phyloP scores from a whole-genome alignment of 2,113 vertebrate genomes.

The Pygoscelis adeliae region DNA sequence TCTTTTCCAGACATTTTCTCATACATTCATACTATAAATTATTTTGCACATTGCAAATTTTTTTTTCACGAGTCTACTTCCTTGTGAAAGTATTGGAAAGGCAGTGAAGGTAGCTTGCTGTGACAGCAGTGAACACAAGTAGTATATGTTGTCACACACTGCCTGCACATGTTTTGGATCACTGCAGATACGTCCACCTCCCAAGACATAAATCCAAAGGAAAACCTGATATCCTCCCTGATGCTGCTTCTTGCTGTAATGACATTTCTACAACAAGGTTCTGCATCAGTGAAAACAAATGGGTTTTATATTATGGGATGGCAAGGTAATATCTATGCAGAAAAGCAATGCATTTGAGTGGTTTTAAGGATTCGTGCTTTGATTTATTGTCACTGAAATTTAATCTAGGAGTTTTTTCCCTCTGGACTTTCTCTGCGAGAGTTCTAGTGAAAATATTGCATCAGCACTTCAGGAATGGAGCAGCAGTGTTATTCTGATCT shows the following conservation, averaged over 20 bases:
- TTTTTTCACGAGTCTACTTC: not conserved
- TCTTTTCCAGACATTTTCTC: not conserved
- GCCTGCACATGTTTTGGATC: rapidly evolving
- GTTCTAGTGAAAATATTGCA: conserved; percentile 46
- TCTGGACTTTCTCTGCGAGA: not conserved
- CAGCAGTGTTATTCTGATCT: conserved; percentile 37
- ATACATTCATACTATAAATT: not conserved
- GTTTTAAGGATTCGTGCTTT: not conserved
- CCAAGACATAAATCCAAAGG: not conserved
- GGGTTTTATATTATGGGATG: not conserved
- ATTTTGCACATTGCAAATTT: not conserved
- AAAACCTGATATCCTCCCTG: not conserved
- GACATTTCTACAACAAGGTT: not conserved
- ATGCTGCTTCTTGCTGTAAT: not conserved
- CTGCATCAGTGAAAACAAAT: conserved; percentile 5
- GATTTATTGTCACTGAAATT: conserved; percentile 47
- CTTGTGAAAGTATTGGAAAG: not conserved
- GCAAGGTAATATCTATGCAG: not conserved
- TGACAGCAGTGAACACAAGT: not conserved
- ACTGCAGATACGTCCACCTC: not conserved
- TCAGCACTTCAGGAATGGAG: conserved; percentile 38
- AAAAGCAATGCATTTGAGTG: not conserved
- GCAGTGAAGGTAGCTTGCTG: not conserved
- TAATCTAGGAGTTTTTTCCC: not conserved
- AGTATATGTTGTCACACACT: not conserved